phyloP scores from a whole-genome alignment of 2,888 invertebrate species.

The Phanerotoma sp. region DNA sequence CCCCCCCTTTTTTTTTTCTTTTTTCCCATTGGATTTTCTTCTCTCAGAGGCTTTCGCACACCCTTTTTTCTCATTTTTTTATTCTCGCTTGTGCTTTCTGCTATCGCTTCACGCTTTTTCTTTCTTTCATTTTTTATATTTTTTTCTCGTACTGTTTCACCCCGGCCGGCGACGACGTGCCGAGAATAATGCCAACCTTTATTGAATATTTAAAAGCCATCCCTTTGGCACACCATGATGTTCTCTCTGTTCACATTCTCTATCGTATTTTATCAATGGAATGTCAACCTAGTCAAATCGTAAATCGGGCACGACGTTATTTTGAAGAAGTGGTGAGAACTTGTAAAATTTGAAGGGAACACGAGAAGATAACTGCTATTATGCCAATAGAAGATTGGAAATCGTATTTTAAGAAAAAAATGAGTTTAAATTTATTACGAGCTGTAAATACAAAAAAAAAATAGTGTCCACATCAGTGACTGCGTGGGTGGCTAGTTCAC shows the following conservation, averaged over 20 bases:
- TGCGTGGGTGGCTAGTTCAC: too few species aligned
- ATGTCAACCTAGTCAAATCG: constrained; percentile 39
- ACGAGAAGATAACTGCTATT: too few species aligned
- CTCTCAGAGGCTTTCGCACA: too few species aligned
- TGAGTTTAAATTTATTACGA: too few species aligned
- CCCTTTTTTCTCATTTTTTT: background rate
- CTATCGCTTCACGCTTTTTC: constrained; percentile 23
- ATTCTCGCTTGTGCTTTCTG: constrained; percentile 19
- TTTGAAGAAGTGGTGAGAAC: constrained; percentile 16
- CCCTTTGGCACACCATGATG: constrained; percentile 30
- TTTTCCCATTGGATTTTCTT: constrained; percentile 17
- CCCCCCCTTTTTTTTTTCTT: constrained; percentile 21
- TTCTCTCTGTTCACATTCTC: constrained; percentile 19
- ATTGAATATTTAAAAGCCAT: constrained; percentile 56
- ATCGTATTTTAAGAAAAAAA: too few species aligned
- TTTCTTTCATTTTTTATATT: constrained; percentile 9
- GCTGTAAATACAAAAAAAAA: too few species aligned
- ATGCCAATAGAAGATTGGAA: too few species aligned
- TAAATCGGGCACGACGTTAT: constrained; percentile 41
- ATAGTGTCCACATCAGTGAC: too few species aligned
- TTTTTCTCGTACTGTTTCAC: constrained; percentile 1
- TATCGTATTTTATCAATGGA: constrained; percentile 29
- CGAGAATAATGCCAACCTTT: constrained; percentile 54
- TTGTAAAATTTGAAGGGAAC: constrained; percentile 9
- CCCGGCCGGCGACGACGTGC: constrained; percentile 44